Evolutionary conservation across 2,797 vertebrate species (phyloP), one percentile per base, ranked within the genome.

Genomic region (Karalla daura): DNA sequence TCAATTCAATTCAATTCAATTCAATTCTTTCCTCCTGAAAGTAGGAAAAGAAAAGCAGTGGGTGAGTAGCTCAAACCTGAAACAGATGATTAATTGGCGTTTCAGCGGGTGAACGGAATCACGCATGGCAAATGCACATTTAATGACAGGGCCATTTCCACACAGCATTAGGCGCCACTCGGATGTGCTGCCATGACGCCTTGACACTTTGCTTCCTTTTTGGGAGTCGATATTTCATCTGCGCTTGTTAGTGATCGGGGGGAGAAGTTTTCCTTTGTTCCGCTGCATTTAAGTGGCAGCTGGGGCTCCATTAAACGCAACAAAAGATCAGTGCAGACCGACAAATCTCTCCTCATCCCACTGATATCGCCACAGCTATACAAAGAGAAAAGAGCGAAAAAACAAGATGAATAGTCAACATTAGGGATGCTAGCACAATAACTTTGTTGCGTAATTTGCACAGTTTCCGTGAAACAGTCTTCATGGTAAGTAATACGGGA

Each of bases 81-180:
- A n/a, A n/a, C n/a, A n/a, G n/a, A n/a, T n/a, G n/a, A n/a, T n/a
- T 33, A 8, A 72, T 15, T 37, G 10, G 28, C 4, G 35, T 14
- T 6, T n/a, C 35, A 6, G 14, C 35, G 1, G 1, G 62, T 40
- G 33, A 14, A 6, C 13, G 5, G 17, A 10, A 15, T 63, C 23
- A 18, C 28, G 28, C 47, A 23, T 61, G 45, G 32, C 56, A 52
- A 39, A 51, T 3, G 24, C 25, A 24, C 33, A 11, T 41, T 61
- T 61, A 64, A 74, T 64, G 28, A 40, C 33, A 3, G 65, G 25
- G 32, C 17, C 25, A 15, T 70, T 54, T 72, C 18, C 40, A 46
- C 11, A 14, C 53, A 15, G 51, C 45, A 20, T 43, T 27, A 30
- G 25, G 32, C 39, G 44, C n/a, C n/a, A n/a, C 28, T 30, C 3